Conservation (phyloP, 1,140 invertebrate species). For the Bradysia coprophila region DNA sequence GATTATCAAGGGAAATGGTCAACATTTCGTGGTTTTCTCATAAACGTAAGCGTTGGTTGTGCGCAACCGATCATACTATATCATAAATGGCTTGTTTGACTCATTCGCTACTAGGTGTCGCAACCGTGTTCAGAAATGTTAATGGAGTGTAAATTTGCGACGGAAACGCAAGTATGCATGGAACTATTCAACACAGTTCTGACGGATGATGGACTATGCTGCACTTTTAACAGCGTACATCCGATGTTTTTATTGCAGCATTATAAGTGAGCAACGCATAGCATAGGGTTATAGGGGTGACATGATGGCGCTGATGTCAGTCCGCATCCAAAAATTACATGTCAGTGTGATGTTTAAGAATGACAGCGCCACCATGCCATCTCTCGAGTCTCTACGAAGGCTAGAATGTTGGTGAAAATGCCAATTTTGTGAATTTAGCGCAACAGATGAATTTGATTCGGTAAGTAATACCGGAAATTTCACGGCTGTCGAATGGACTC, state of each 20-base stretch:
- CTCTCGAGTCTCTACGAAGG: neutral
- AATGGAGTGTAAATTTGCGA: constrained; percentile 42
- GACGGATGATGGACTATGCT: constrained; percentile 66
- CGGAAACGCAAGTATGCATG: constrained; percentile 33
- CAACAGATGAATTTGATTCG: neutral
- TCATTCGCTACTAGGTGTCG: constrained; percentile 31
- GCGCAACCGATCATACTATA: too few species aligned
- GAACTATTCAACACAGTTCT: constrained; percentile 53
- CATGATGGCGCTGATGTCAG: neutral
- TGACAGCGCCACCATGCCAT: neutral
- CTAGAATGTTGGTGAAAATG: neutral
- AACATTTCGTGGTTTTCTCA: constrained; percentile 34
- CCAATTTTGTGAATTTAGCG: neutral
- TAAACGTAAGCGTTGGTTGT: constrained; percentile 27
- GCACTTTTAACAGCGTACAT: constrained; percentile 58
- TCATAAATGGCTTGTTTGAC: neutral
- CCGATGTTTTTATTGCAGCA: constrained; percentile 40
- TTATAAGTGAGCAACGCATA: constrained; percentile 13
- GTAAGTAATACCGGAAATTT: neutral
- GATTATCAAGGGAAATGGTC: constrained; percentile 29
- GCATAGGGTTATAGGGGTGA: too few species aligned
- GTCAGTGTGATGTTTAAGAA: neutral
- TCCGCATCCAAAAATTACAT: neutral
- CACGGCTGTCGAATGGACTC: neutral
- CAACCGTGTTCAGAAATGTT: constrained; percentile 56